Evolutionary conservation across 2,888 invertebrate species (phyloP).

Genomic region (Silvanus unidentatus): DNA sequence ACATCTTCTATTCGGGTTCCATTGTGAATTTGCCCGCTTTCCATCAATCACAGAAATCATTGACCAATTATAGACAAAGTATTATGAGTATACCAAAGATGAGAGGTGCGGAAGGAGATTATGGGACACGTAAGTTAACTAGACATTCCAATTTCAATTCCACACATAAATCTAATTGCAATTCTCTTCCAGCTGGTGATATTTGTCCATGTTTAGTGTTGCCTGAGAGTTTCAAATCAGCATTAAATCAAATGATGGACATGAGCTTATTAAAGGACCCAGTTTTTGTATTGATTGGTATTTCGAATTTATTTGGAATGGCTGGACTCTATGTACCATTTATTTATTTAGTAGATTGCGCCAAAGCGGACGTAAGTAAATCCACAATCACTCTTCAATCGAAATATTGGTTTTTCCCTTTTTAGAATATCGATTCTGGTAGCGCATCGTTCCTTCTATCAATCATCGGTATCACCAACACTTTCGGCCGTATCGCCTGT

Average conservation of each 20-base stretch:
- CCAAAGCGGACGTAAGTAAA: constrained; percentile 60
- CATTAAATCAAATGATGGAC: constrained; percentile 86
- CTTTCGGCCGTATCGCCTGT: constrained; percentile 82
- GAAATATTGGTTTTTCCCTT: no score
- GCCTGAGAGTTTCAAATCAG: constrained; percentile 76
- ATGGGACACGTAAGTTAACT: constrained; percentile 58
- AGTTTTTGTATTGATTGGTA: constrained; percentile 84
- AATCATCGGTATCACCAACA: constrained; percentile 90
- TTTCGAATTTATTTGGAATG: constrained; percentile 95
- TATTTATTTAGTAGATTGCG: constrained; percentile 85
- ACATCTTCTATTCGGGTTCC: constrained; percentile 96
- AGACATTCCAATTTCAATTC: no score
- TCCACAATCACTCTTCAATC: no score
- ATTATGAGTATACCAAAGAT: constrained; percentile 79
- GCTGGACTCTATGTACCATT: constrained; percentile 96
- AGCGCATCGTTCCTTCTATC: constrained; percentile 73
- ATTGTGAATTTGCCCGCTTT: constrained; percentile 89
- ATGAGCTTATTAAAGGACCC: constrained; percentile 81
- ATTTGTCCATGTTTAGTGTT: constrained; percentile 73
- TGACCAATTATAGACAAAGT: constrained; percentile 85
- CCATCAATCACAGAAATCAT: constrained; percentile 85
- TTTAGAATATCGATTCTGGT: constrained; percentile 64
- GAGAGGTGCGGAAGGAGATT: constrained; percentile 47
- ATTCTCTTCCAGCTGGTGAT: constrained; percentile 58
- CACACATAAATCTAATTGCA: neutral